phyloP scores from a whole-genome alignment of 2,113 vertebrate species.

The Scophthalmus maximus region DNA sequence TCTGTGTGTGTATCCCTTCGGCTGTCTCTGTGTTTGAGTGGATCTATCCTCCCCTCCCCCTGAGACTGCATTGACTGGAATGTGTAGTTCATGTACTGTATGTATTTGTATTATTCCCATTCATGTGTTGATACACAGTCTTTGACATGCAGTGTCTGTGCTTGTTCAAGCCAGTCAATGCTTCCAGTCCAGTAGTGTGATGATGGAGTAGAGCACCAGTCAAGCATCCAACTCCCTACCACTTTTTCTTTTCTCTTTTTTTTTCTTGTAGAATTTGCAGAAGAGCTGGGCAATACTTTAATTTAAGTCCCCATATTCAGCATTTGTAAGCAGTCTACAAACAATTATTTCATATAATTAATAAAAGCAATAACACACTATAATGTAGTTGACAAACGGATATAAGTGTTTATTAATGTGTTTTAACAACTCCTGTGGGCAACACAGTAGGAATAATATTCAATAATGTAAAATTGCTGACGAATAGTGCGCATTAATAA shows the following conservation, averaged over 20 bases:
- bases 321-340: background rate
- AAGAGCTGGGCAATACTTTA: background rate
- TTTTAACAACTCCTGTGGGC: background rate
- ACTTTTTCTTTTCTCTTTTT: slow-evolving; percentile 37
- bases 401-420: background rate
- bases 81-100: slow-evolving; percentile 58
- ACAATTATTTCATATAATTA: background rate
- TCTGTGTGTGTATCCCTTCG: slow-evolving; percentile 61
- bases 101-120: slow-evolving; percentile 58
- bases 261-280: slow-evolving; percentile 39
- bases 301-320: background rate
- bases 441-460: too few relatives aligned
- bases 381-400: background rate
- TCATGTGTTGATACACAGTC: slow-evolving; percentile 54
- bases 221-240: slow-evolving; percentile 69
- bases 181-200: slow-evolving; percentile 72
- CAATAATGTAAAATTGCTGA: background rate
- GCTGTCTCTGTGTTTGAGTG: slow-evolving; percentile 67
- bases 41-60: slow-evolving; percentile 58
- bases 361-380: background rate
- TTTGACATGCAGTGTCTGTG: slow-evolving; percentile 72
- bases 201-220: slow-evolving; percentile 69
- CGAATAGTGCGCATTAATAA: background rate
- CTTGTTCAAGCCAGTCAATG: slow-evolving; percentile 72
- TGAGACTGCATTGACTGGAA: slow-evolving; percentile 73